Conservation (phyloP, 1,140 invertebrate genomes). For the Delia radicum region DNA sequence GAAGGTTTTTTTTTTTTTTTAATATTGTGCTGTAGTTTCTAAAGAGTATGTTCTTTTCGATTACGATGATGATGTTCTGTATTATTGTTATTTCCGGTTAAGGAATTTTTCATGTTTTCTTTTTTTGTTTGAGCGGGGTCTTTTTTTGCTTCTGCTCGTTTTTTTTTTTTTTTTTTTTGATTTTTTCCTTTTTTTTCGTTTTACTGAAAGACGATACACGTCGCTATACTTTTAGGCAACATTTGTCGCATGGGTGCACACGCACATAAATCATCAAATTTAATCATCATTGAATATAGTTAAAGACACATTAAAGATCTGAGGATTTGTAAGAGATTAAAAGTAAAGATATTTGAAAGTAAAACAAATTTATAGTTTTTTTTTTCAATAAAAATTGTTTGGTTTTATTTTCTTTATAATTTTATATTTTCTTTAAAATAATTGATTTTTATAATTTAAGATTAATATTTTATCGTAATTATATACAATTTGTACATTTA, state of each 20-base stretch:
- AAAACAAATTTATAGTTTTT: background rate
- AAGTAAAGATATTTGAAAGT: background rate
- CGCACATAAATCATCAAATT: constrained; percentile 22
- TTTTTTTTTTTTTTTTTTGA: background rate
- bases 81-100: constrained; percentile 19
- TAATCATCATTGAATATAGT: background rate
- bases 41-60: background rate
- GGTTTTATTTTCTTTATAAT: background rate
- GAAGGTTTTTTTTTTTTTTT: background rate
- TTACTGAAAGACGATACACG: background rate
- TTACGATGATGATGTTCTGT: background rate
- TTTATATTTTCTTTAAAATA: background rate
- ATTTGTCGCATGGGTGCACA: constrained; percentile 20
- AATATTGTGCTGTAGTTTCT: background rate
- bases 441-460: background rate
- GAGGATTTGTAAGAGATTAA: background rate
- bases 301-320: background rate
- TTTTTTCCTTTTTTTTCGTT: background rate
- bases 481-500: background rate
- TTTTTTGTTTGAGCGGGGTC: background rate
- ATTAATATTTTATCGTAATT: background rate
- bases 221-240: background rate
- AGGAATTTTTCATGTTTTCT: constrained; percentile 6
- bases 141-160: background rate
- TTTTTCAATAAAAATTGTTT: background rate